Evolutionary conservation across 2,888 invertebrate species (phyloP).

Genomic region (Pristionchus exspectatus): DNA sequence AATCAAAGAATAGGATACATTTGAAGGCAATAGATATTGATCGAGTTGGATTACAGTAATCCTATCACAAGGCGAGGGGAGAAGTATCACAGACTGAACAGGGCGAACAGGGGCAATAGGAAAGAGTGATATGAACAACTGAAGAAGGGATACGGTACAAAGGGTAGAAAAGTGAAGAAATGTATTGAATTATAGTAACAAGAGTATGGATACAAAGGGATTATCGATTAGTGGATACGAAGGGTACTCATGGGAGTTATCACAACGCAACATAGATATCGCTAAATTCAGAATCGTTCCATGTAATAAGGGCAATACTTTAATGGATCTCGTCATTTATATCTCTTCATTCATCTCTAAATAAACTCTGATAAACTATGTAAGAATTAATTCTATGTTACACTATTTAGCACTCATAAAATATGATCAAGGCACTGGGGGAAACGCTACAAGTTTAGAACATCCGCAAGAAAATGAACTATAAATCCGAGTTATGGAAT

Average conservation of each 20-base stretch:
- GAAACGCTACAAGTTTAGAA: constrained; percentile 3
- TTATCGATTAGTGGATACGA: constrained; percentile 39
- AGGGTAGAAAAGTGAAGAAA: neutral
- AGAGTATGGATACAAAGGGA: neutral
- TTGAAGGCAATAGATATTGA: neutral
- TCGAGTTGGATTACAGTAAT: neutral
- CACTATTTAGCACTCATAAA: constrained; percentile 13
- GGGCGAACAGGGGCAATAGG: neutral
- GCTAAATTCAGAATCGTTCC: neutral
- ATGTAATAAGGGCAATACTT: constrained; percentile 45
- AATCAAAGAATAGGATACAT: neutral
- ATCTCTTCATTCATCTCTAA: neutral
- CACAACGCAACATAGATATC: neutral
- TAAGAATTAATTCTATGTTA: constrained; percentile 15
- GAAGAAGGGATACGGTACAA: neutral
- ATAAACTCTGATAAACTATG: neutral
- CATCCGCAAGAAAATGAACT: constrained; percentile 29
- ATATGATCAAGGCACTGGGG: constrained; percentile 9
- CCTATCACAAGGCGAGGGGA: neutral
- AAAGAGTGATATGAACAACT: constrained; percentile 17
- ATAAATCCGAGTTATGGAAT: constrained; percentile 9
- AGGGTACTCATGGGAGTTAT: neutral
- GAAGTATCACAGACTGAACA: constrained; percentile 26
- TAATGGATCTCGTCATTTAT: neutral
- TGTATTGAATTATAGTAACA: neutral